Evolutionary conservation across 2,797 vertebrate genomes (phyloP).

Genomic region (Scolopax rusticola): DNA sequence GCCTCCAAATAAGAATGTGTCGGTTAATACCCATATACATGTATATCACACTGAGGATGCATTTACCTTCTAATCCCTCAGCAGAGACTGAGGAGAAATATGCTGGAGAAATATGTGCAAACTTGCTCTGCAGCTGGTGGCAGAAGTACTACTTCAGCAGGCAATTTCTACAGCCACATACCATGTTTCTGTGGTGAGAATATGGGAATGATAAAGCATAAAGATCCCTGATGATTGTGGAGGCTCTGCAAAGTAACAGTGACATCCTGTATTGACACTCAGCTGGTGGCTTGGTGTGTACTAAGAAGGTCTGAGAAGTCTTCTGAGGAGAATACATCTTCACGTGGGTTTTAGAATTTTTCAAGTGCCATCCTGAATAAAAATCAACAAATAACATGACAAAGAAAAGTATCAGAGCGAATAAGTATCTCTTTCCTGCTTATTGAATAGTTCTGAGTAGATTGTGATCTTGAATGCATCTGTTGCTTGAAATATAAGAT

Average conservation of each 20-base stretch:
- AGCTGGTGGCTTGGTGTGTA: neutral
- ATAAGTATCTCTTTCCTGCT: neutral
- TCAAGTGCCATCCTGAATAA: neutral
- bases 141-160: neutral
- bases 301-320: neutral
- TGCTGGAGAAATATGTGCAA: neutral
- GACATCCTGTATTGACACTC: neutral
- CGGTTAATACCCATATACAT: neutral
- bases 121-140: neutral
- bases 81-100: neutral
- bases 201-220: neutral
- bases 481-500: neutral
- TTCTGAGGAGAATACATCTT: neutral
- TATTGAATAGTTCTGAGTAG: neutral
- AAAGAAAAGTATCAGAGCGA: neutral
- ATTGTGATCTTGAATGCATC: neutral
- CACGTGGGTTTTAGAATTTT: neutral
- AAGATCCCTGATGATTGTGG: neutral
- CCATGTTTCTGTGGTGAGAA: neutral
- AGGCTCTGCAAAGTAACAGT: neutral
- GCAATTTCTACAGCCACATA: neutral
- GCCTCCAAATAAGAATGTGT: neutral
- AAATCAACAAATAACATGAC: neutral
- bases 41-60: too few relatives aligned
- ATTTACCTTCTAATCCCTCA: neutral